A percentile compares a stretch with the other conserved stretches of the same genome.
These are phyloP conservation scores for Cetonia aurata DNA, from an alignment of 2,888 invertebrate genomes.

Conservation along the genomic window DNA sequence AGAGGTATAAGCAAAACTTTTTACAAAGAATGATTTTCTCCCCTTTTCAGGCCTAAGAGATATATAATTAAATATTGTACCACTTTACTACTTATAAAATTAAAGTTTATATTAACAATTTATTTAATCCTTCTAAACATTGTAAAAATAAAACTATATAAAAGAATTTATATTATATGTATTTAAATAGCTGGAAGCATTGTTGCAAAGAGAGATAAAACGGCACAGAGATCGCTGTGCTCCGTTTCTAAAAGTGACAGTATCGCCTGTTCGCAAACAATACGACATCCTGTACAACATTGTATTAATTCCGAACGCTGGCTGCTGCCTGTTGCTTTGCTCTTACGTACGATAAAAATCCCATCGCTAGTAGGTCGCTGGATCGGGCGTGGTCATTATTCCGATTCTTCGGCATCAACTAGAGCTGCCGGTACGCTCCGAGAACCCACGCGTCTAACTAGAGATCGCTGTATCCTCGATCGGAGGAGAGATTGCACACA, in stretches of 20 bases:
- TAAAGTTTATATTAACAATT: too few relatives aligned
- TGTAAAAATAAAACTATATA: too few relatives aligned
- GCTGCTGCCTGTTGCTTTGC: not conserved
- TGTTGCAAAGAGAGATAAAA: not conserved
- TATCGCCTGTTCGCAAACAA: conserved; percentile 28
- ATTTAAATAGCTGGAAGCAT: not conserved
- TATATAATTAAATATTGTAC: too few relatives aligned
- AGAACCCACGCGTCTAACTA: conserved; percentile 27
- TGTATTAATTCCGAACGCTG: not conserved
- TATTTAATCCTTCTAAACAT: too few relatives aligned
- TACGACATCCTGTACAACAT: conserved; percentile 40
- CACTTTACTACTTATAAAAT: too few relatives aligned
- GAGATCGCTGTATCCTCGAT: too few relatives aligned
- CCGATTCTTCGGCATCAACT: conserved; percentile 46
- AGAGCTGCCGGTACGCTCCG: conserved; percentile 34
- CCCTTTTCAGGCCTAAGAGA: too few relatives aligned
- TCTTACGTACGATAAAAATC: conserved; percentile 26
- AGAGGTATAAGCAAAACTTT: too few relatives aligned
- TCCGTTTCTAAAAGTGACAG: conserved; percentile 35
- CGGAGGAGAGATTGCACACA: too few relatives aligned
- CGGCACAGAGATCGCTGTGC: too few relatives aligned
- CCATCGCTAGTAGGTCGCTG: conserved; percentile 28
- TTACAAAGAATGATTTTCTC: too few relatives aligned
- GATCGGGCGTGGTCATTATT: conserved; percentile 36
- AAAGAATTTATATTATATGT: not conserved